Percentiles rank a stretch among this genome's conserved stretches.
phyloP scores from a whole-genome alignment of 92 coral and sea anemone genomes.

The Nematostella vectensis region DNA sequence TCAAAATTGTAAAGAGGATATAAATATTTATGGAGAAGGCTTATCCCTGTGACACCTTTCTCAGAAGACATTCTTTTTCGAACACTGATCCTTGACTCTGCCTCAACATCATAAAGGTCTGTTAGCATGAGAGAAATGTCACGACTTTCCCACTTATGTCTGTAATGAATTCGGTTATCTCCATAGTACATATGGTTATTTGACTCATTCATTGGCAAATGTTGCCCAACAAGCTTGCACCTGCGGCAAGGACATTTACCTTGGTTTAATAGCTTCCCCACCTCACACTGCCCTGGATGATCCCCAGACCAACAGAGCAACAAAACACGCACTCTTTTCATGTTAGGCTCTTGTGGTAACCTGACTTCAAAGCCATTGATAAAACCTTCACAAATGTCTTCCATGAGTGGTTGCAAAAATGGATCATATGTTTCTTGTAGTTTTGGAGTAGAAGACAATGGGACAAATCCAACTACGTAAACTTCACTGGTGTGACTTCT shows the following conservation, averaged over 20 bases:
- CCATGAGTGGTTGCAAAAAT: constrained; percentile 44
- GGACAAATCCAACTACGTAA: constrained; percentile 49
- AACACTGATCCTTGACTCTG: constrained; percentile 39
- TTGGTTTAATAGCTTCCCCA: constrained; percentile 48
- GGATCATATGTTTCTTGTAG: constrained; percentile 35
- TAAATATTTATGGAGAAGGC: constrained; percentile 45
- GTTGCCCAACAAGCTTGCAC: constrained; percentile 47
- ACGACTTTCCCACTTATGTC: constrained; percentile 46
- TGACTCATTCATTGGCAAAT: constrained; percentile 20
- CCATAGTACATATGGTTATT: constrained; percentile 53
- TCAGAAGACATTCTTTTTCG: constrained; percentile 41
- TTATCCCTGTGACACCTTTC: constrained; percentile 46
- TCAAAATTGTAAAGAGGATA: constrained; percentile 61
- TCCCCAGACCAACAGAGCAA: constrained; percentile 48
- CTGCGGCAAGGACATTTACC: constrained; percentile 59
- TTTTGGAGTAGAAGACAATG: constrained; percentile 38
- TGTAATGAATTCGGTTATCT: constrained; percentile 33
- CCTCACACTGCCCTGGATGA: constrained; percentile 63
- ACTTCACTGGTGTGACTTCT: constrained; percentile 51
- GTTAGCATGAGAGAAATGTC: constrained; percentile 20
- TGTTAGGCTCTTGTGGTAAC: constrained; percentile 1
- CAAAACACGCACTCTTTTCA: constrained; percentile 12
- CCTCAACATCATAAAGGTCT: constrained; percentile 34
- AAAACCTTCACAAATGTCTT: constrained; percentile 43
- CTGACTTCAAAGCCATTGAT: constrained; percentile 24